A percentile compares a stretch with the other conserved stretches of the same genome.
Evolutionary conservation across 2,113 vertebrate species (phyloP).

Genomic region (Hemibagrus wyckioides): DNA sequence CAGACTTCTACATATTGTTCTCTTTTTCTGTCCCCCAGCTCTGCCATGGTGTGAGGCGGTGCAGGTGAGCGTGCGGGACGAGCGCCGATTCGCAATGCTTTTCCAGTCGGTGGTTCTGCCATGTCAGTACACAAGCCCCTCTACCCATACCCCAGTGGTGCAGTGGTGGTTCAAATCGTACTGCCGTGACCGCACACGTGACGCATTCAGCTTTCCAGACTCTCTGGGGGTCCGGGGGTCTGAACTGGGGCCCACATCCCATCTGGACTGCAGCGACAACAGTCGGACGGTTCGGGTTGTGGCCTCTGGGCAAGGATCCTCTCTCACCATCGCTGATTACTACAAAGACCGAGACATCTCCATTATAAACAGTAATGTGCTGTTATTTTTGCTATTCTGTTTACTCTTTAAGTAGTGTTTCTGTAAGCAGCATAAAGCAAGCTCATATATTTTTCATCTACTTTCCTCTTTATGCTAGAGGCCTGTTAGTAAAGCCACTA

Average conservation of each 20-base stretch:
- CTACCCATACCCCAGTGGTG: constrained; percentile 84
- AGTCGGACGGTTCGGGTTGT: constrained; percentile 88
- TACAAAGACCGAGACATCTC: constrained; percentile 92
- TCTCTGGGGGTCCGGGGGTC: constrained; percentile 70
- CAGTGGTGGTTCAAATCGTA: constrained; percentile 99
- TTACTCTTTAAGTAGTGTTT: neutral
- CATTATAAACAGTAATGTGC: constrained; percentile 87
- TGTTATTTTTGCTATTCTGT: neutral
- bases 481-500: neutral
- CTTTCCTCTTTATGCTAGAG: too few species aligned
- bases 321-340: constrained; percentile 88
- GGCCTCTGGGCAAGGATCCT: constrained; percentile 87
- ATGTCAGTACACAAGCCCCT: constrained; percentile 89
- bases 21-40: constrained; percentile 21
- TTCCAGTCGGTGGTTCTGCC: constrained; percentile 92
- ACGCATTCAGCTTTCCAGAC: constrained; percentile 78
- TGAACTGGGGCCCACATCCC: constrained; percentile 79
- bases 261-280: constrained; percentile 90
- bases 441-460: neutral
- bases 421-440: neutral
- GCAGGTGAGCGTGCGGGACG: constrained; percentile 83
- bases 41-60: constrained; percentile 67
- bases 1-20: neutral
- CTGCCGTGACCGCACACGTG: constrained; percentile 87
- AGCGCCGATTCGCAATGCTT: constrained; percentile 87